A percentile compares a stretch with the other conserved stretches of the same genome.
These are phyloP conservation scores for Tenrec ecaudatus DNA, from an alignment of 2,113 vertebrate genomes.

Conservation along the genomic window DNA sequence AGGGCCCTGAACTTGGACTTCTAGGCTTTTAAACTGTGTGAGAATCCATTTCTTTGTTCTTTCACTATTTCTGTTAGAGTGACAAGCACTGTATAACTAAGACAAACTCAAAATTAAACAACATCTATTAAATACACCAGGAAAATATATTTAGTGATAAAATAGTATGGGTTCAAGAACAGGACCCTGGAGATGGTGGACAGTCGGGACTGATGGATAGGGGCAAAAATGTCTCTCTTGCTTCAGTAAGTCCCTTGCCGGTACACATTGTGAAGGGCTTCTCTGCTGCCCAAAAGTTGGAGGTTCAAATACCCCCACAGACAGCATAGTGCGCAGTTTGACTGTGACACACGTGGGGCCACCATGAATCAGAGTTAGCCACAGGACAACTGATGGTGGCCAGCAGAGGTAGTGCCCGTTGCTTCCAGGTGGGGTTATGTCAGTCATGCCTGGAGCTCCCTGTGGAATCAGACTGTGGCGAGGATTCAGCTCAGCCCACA, in stretches of 20 bases:
- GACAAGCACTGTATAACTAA: too few species aligned
- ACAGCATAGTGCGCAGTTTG: background rate
- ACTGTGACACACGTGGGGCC: background rate
- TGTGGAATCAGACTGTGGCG: background rate
- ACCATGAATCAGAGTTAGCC: background rate
- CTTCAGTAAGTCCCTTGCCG: background rate
- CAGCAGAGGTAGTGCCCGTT: background rate
- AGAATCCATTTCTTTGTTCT: too few species aligned
- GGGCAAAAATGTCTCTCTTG: rapidly evolving
- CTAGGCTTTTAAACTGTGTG: too few species aligned
- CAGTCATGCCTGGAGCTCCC: background rate
- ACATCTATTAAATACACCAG: background rate
- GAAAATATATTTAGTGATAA: background rate
- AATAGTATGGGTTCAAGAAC: background rate
- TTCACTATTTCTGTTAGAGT: too few species aligned
- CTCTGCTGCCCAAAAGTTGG: background rate
- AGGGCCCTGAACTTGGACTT: too few species aligned
- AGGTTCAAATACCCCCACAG: background rate
- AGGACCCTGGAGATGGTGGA: background rate
- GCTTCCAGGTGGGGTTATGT: background rate
- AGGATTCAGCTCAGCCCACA: background rate
- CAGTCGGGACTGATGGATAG: background rate
- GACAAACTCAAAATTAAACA: too few species aligned
- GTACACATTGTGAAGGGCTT: background rate
- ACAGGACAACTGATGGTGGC: background rate